Base-by-base conservation (phyloP, 2,888 invertebrate genomes). In the Papilio protenor region DNA sequence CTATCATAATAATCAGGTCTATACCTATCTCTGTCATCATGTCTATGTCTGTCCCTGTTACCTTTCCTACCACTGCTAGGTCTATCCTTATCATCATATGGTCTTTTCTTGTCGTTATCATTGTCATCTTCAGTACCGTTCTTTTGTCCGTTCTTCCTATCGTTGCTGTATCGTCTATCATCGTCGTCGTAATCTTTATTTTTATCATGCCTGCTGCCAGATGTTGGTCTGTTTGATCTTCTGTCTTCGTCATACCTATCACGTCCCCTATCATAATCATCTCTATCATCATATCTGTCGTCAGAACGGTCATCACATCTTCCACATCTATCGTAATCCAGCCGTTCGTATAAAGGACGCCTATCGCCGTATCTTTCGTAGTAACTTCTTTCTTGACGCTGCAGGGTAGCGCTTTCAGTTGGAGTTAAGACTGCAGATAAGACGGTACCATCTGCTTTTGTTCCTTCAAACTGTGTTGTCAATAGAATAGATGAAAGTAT, bases 1-100 rank as follows among this genome's bases (percentile, higher is more conserved):
- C 93, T 87, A 57, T 94, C 93, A 77, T 94, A 94, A 74, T 94
- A 92, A 80, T 94, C 93, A 14, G 91, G 91, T n/a, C 91, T 87
- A 77, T 94, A 93, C 80, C 91, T 89, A 66, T 94, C 94, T 79
- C 93, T 87, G 57, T 93, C 92, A 16, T 91, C 91, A 74, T 92
- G 85, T 81, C 91, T 85, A 69, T 90, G 87, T 80, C 87, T 89
- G 57, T 91, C 87, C 59, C 89, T 87, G 77, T 94, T 92, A 12
- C 83, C 57, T 70, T 83, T 75, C 57, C 82, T 83, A 18, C 86
- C 82, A 40, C 83, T 81, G 14, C 80, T 79, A 52, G 84, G 81
- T 77, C 87, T 85, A 72, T 89, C 85, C 49, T 91, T 91, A 57
- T 90, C 90, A 69, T 92, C 92, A 45, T 87, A 85, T 10, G 84